A percentile compares a stretch with the other conserved stretches of the same genome.
phyloP scores from a whole-genome alignment of 2,888 invertebrate genomes.

The Lepidocyrtinus sp. region DNA sequence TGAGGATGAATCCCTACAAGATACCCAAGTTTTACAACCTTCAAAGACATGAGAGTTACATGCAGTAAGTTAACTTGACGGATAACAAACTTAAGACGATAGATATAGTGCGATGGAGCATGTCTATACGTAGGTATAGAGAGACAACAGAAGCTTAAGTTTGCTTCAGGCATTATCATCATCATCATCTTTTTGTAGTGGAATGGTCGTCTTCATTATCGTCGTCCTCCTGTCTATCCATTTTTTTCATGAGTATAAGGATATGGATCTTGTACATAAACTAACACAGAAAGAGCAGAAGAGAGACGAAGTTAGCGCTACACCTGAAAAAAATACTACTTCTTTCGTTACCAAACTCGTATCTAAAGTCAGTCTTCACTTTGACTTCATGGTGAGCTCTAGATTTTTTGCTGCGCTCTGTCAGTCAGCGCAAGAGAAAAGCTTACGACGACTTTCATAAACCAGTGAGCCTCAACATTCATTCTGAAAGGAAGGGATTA shows the following conservation, averaged over 20 bases:
- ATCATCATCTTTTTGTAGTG: slow-evolving; percentile 36
- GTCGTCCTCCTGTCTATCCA: slow-evolving; percentile 51
- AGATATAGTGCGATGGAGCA: no score
- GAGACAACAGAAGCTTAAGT: slow-evolving; percentile 52
- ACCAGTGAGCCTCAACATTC: background rate
- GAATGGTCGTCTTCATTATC: slow-evolving; percentile 20
- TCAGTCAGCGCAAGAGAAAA: background rate
- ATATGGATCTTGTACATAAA: background rate
- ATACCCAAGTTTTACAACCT: background rate
- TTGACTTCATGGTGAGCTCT: background rate
- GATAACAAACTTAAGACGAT: no score
- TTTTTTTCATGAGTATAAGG: slow-evolving; percentile 16
- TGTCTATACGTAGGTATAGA: no score
- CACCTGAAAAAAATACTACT: no score
- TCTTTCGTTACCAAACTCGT: background rate
- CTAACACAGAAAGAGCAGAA: background rate
- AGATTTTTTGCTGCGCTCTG: background rate
- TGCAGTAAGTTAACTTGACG: no score
- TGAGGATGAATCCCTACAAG: slow-evolving; percentile 1
- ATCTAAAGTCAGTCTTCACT: slow-evolving; percentile 7
- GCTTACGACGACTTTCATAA: background rate
- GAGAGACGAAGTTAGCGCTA: background rate
- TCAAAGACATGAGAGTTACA: background rate
- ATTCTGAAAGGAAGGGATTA: slow-evolving; percentile 1
- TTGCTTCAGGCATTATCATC: slow-evolving; percentile 56